Conservation (phyloP, 2,888 invertebrate genomes). For the Tetragonisca angustula region DNA sequence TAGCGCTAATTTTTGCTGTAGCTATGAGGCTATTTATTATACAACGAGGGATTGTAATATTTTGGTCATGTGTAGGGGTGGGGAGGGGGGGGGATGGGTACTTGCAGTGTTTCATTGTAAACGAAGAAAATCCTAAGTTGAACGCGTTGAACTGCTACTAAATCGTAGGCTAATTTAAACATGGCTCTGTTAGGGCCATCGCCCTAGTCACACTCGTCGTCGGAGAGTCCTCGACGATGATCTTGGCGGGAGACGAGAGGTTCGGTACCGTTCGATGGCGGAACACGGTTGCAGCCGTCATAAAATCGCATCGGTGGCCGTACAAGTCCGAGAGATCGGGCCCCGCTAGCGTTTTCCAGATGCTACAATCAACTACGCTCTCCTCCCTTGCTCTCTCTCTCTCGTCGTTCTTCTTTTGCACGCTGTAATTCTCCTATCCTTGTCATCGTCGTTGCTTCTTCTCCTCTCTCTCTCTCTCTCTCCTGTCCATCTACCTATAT, state of each 20-base stretch:
- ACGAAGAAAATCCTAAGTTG: no score
- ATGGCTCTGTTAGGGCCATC: no score
- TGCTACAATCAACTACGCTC: conserved; percentile 50
- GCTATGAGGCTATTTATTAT: no score
- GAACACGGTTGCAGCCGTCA: conserved; percentile 52
- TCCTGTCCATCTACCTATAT: not conserved
- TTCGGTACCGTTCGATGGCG: conserved; percentile 68
- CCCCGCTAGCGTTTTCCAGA: conserved; percentile 33
- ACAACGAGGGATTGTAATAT: no score
- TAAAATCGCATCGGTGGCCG: conserved; percentile 61
- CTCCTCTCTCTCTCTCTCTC: conserved; percentile 1
- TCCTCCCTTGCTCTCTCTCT: conserved; percentile 4
- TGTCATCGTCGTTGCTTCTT: not conserved
- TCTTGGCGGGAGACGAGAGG: conserved; percentile 29
- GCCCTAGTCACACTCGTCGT: not conserved
- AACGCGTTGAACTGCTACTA: no score
- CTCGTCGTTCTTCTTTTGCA: not conserved
- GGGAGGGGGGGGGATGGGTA: no score
- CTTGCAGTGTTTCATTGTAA: no score
- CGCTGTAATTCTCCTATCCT: not conserved
- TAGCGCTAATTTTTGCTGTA: no score
- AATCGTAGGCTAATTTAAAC: no score
- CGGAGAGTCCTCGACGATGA: conserved; percentile 7
- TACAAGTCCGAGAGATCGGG: conserved; percentile 29
- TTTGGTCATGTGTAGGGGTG: no score